Evolutionary conservation across 2,888 invertebrate species (phyloP).

Genomic region (Drosophila emarginata): DNA sequence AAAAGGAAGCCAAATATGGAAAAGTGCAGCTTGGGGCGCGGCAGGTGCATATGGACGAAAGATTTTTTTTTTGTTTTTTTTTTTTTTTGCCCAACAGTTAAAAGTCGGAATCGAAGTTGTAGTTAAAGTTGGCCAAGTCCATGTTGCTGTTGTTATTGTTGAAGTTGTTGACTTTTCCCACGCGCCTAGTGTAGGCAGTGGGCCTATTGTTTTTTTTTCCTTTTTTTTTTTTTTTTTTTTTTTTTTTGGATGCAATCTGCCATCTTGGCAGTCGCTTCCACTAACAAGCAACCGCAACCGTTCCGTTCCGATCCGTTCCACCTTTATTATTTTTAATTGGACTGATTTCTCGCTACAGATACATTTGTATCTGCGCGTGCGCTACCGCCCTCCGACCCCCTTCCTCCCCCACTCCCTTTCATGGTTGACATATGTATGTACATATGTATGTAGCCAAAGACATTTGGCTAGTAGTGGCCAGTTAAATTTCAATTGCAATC

Average conservation of each 20-base stretch:
- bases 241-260: constrained; percentile 67
- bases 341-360: constrained; percentile 74
- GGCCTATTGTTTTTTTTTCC: constrained; percentile 58
- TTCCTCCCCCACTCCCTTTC: too few relatives aligned
- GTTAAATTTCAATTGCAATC: constrained; percentile 48
- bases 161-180: constrained; percentile 52
- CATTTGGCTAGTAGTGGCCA: background rate
- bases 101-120: background rate
- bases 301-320: too few relatives aligned
- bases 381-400: constrained; percentile 6
- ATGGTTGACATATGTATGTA: too few relatives aligned
- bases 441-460: too few relatives aligned
- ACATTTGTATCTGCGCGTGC: constrained; percentile 68
- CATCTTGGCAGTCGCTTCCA: constrained; percentile 39
- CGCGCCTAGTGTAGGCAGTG: constrained; percentile 39
- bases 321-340: constrained; percentile 77
- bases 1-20: constrained; percentile 12
- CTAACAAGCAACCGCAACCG: constrained; percentile 59
- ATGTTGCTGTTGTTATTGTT: background rate
- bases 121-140: background rate
- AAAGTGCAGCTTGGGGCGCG: constrained; percentile 31
- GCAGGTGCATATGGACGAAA: constrained; percentile 34
- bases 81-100: constrained; percentile 17
- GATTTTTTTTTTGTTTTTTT: constrained; percentile 15
- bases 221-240: constrained; percentile 48